phyloP scores from a whole-genome alignment of 1,140 invertebrate genomes.

The Doryteuthis pealeii region DNA sequence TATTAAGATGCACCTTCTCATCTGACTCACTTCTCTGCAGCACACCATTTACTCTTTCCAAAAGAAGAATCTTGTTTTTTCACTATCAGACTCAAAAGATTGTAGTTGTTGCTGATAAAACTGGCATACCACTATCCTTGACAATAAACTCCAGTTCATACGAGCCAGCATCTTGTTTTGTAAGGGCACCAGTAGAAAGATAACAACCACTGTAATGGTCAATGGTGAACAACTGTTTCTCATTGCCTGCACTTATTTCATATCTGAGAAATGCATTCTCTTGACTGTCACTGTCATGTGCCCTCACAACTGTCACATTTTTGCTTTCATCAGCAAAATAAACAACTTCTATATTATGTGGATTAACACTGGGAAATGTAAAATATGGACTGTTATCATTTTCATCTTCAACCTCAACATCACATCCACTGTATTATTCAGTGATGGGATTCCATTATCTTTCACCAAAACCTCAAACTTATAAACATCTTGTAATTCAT shows the following conservation, averaged over 20 bases:
- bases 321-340: neutral
- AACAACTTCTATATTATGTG: neutral
- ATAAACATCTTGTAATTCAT: conserved; percentile 23
- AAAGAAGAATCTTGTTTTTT: no score
- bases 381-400: conserved; percentile 28
- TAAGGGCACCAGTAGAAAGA: neutral
- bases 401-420: conserved; percentile 22
- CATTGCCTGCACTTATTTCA: conserved; percentile 1
- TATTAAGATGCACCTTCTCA: no score
- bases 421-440: conserved; percentile 22
- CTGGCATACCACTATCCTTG: neutral
- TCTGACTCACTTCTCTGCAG: no score
- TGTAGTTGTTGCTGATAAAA: neutral
- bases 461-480: conserved; percentile 20
- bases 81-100: no score
- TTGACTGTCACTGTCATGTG: conserved; percentile 2
- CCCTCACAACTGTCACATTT: neutral
- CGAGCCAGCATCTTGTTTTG: neutral
- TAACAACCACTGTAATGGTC: neutral
- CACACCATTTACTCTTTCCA: no score
- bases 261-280: neutral
- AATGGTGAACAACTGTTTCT: neutral
- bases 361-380: conserved; percentile 21
- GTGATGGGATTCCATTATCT: conserved; percentile 22
- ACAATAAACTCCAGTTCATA: neutral